Evolutionary conservation across 2,888 invertebrate species (phyloP).

Genomic region (Drosophila kambysellisi): DNA sequence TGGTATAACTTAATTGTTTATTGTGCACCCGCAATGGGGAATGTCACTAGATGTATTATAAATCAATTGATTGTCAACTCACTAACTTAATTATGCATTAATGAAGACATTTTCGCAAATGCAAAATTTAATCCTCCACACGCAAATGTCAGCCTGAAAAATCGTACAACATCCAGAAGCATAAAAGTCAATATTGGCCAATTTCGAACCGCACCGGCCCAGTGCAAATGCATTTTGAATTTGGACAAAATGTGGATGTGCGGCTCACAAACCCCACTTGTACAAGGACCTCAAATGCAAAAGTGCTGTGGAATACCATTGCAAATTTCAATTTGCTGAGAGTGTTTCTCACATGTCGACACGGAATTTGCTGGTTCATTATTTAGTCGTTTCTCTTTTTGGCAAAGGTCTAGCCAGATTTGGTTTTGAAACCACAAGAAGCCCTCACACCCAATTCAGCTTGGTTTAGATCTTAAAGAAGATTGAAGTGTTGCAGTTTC

Average conservation of each 20-base stretch:
- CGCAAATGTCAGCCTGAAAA: slow-evolving; percentile 41
- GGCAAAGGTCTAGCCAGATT: slow-evolving; percentile 26
- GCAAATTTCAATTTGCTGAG: slow-evolving; percentile 37
- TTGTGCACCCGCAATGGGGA: slow-evolving; percentile 1
- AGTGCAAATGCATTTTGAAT: slow-evolving; percentile 24
- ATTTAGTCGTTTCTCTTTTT: slow-evolving; percentile 44
- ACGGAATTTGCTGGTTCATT: slow-evolving; percentile 60
- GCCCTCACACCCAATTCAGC: background rate
- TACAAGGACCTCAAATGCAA: background rate
- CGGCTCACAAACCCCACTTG: background rate
- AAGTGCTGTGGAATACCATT: slow-evolving; percentile 21
- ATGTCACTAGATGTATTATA: slow-evolving; percentile 5
- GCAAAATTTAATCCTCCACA: slow-evolving; percentile 36
- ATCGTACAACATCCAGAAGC: background rate
- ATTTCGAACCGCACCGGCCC: background rate
- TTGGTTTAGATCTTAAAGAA: slow-evolving; percentile 34
- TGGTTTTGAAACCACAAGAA: slow-evolving; percentile 5
- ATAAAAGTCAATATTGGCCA: slow-evolving; percentile 13
- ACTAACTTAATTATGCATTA: slow-evolving; percentile 12
- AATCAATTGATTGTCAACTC: slow-evolving; percentile 37
- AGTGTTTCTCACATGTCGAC: slow-evolving; percentile 46
- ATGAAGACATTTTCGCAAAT: slow-evolving; percentile 16
- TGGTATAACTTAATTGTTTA: slow-evolving; percentile 22
- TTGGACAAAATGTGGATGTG: background rate
- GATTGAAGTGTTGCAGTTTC: slow-evolving; percentile 65